phyloP scores from a whole-genome alignment of 2,888 invertebrate genomes.

The Drosophila anomalata region DNA sequence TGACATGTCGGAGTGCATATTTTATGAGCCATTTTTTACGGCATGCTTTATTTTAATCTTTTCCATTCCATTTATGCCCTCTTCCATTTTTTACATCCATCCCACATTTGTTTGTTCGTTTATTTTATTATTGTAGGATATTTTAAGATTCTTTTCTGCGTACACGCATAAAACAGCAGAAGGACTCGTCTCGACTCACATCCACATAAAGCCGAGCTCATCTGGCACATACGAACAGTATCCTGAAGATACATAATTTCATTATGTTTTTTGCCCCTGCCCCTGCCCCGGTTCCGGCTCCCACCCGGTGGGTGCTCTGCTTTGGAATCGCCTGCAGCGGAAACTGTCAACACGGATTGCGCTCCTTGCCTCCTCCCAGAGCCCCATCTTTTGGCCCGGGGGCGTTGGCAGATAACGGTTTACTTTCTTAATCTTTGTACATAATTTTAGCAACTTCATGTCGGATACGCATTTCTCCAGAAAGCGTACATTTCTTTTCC shows the following conservation, averaged over 20 bases:
- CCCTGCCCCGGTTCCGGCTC: background rate
- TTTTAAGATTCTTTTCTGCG: conserved; percentile 48
- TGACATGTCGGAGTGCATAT: conserved; percentile 1
- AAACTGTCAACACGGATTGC: conserved; percentile 65
- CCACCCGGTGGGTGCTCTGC: background rate
- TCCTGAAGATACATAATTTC: conserved; percentile 46
- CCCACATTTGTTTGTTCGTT: conserved; percentile 26
- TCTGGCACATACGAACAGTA: conserved; percentile 39
- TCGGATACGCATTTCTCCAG: conserved; percentile 34
- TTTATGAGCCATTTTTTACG: conserved; percentile 22
- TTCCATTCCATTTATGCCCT: conserved; percentile 15
- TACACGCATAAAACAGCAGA: conserved; percentile 14
- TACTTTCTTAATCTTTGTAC: conserved; percentile 76
- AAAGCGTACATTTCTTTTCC: conserved; percentile 10
- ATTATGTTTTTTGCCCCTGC: conserved; percentile 32
- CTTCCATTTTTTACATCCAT: conserved; percentile 19
- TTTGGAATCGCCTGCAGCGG: conserved; percentile 34
- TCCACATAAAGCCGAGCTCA: conserved; percentile 31
- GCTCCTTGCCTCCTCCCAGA: conserved; percentile 23
- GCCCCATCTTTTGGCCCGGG: conserved; percentile 29
- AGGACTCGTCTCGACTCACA: conserved; percentile 1
- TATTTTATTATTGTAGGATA: conserved; percentile 40
- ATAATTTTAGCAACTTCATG: conserved; percentile 70
- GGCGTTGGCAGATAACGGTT: conserved; percentile 70
- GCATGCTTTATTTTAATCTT: conserved; percentile 30